Conservation (phyloP, 2,797 vertebrate genomes). For the Melanotaenia boesemani region DNA sequence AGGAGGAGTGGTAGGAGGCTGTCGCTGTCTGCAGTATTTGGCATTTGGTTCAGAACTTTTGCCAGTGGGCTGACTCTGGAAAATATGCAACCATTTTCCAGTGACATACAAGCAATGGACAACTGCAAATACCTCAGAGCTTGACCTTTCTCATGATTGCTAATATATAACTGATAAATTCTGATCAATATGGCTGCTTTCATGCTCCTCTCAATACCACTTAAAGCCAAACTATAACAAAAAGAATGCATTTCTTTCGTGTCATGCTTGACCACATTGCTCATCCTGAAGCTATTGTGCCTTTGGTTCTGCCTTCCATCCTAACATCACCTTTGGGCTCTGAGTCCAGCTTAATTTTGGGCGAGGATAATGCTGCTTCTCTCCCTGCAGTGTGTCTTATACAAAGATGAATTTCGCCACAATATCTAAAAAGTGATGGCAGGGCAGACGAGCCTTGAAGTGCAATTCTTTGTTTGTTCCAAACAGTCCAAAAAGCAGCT, state of each 20-base stretch:
- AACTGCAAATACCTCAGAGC: neutral
- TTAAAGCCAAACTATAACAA: neutral
- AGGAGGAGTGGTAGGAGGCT: constrained; percentile 79
- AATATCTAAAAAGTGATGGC: no score
- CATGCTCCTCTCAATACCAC: neutral
- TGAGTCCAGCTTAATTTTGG: no score
- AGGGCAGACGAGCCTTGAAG: neutral
- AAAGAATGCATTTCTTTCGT: neutral
- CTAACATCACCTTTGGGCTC: no score
- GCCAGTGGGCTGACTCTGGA: constrained; percentile 73
- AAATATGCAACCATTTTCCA: constrained; percentile 2
- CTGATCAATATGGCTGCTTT: neutral
- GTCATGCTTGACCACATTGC: neutral
- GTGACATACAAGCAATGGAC: neutral
- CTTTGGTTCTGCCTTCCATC: neutral
- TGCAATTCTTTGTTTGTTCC: neutral
- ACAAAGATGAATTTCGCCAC: no score
- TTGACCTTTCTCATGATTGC: neutral
- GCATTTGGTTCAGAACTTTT: constrained; percentile 65
- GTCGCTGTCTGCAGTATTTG: constrained; percentile 31
- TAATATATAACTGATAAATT: neutral
- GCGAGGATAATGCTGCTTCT: no score
- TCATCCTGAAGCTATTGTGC: neutral
- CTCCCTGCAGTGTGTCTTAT: no score
- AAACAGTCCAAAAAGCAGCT: neutral